Base-by-base conservation (phyloP, 2,113 vertebrate species). In the Choloepus hoffmanni region DNA sequence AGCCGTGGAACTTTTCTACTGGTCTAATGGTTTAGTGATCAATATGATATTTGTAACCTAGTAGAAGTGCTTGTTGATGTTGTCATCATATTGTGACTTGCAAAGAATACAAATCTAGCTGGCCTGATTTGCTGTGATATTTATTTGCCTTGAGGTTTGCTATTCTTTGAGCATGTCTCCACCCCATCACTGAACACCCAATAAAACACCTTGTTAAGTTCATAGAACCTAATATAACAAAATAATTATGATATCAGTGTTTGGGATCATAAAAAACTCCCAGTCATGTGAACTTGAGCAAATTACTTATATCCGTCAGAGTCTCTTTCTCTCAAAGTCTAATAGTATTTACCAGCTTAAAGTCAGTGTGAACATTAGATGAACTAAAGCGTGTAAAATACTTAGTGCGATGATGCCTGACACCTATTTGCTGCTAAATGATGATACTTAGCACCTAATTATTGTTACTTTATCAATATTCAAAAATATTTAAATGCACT, bases 31-130 rank as follows among this genome's bases (percentile, higher is more conserved):
- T 63, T 28, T 26, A 48, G 72, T 86, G 79, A 26, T 97, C 91
- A 83, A 87, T 93, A 70, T 3, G 48, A 36, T 30, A 85, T 50
- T 72, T 62, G 7, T 1, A 43, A 96, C 26, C 62, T 87, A 68
- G 83, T 70, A 60, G 85, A 94, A 67, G 33, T 76, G 90, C 93
- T 28, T 82, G 85, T 48, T 1, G 3, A 55, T 58, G 40, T 10
- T 95, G 63, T 88, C 43, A 48, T 45, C 74, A 48, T 3, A 21
- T 1, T 62, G 58, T 79, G 45, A 81, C 60, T 86, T 94, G 70
- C 8, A 90, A 92, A 83, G 94, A 96, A 97, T 92, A 91, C 85
- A 91, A 83, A 96, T 86, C n/a, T 65, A 53, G n/a, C 10, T 14
- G 45, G 33, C 33, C 55, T 82, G 19, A 67, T 95, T 83, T 84